These are phyloP conservation scores for Sylvilagus floridanus DNA, from an alignment of 2,797 vertebrate genomes.

Conservation along the genomic window DNA sequence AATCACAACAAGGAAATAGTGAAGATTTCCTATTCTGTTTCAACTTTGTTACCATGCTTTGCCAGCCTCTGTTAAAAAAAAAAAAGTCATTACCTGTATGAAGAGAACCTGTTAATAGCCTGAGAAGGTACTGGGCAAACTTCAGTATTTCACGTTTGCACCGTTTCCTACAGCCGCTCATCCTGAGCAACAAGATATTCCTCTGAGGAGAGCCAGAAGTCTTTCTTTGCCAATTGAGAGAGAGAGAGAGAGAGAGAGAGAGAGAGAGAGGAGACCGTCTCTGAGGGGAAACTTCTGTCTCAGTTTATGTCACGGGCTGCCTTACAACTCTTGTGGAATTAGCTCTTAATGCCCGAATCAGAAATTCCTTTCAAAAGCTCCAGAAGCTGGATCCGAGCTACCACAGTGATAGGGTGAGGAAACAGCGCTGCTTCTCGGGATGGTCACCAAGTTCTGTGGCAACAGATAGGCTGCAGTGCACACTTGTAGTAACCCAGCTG, in stretches of 20 bases:
- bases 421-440: slow-evolving; percentile 78
- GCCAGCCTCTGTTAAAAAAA: slow-evolving; percentile 74
- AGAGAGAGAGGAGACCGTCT: slow-evolving; percentile 36
- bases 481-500: slow-evolving; percentile 79
- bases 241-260: background rate
- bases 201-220: slow-evolving; percentile 81
- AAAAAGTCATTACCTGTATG: slow-evolving; percentile 93
- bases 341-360: slow-evolving; percentile 70
- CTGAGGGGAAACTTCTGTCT: slow-evolving; percentile 87
- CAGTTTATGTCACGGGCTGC: slow-evolving; percentile 86
- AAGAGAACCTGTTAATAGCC: slow-evolving; percentile 96
- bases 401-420: slow-evolving; percentile 72
- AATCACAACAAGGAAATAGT: slow-evolving; percentile 37
- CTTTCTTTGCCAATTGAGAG: slow-evolving; percentile 76
- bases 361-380: slow-evolving; percentile 72
- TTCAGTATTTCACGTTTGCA: slow-evolving; percentile 98
- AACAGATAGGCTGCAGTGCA: slow-evolving; percentile 79
- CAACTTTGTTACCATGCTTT: slow-evolving; percentile 66
- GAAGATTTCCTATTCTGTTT: background rate
- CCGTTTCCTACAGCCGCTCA: slow-evolving; percentile 97
- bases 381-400: slow-evolving; percentile 41
- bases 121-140: slow-evolving; percentile 98
- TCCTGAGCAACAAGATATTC: slow-evolving; percentile 88
- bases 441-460: slow-evolving; percentile 87
- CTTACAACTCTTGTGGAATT: slow-evolving; percentile 79